Evolutionary conservation across 2,797 vertebrate species (phyloP).

Genomic region (Tarsius wallacei): DNA sequence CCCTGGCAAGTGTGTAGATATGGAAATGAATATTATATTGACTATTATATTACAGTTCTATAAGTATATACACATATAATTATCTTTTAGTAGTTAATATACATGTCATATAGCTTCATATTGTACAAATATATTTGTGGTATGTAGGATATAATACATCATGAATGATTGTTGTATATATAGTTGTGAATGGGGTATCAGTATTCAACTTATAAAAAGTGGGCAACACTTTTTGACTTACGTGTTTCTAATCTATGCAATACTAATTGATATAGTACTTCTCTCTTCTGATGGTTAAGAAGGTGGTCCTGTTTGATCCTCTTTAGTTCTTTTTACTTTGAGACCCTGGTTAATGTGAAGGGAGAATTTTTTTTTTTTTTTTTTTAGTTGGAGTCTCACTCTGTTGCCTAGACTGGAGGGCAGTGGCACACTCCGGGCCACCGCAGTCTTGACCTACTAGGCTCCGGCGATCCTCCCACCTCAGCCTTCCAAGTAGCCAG

Average conservation of each 20-base stretch:
- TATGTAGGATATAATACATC: neutral
- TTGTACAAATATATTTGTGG: neutral
- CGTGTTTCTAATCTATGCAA: neutral
- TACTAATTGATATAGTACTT: neutral
- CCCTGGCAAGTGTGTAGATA: neutral
- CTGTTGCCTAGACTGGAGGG: too few relatives aligned
- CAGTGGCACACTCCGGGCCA: too few relatives aligned
- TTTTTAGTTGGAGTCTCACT: too few relatives aligned
- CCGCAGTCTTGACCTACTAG: too few relatives aligned
- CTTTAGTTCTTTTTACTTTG: neutral
- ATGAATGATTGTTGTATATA: neutral
- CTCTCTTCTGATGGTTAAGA: neutral
- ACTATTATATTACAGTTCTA: neutral
- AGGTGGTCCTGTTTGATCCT: neutral
- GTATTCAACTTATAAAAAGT: neutral
- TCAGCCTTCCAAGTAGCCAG: too few relatives aligned
- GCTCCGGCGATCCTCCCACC: too few relatives aligned
- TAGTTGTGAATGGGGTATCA: neutral
- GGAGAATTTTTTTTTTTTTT: neutral
- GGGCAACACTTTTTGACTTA: neutral
- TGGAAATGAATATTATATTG: neutral
- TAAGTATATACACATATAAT: neutral
- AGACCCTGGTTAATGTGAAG: slow-evolving; percentile 20
- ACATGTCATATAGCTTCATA: neutral
- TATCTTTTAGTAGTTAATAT: neutral